Evolutionary conservation across 2,113 vertebrate genomes (phyloP).

Genomic region (Nerophis ophidion): DNA sequence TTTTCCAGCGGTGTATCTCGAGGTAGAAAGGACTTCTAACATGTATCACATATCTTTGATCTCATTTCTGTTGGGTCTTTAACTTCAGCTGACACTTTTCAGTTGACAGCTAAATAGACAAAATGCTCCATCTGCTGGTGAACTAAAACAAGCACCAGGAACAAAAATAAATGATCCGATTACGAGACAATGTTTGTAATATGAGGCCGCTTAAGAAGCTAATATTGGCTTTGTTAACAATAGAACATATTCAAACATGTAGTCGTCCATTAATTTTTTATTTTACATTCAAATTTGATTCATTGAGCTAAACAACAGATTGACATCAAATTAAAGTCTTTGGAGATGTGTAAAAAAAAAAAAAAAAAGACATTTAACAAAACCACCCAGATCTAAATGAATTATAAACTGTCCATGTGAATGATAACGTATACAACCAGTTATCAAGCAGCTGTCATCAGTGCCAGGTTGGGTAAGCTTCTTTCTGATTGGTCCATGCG

Average conservation of each 20-base stretch:
- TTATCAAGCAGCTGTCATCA: slow-evolving; percentile 57
- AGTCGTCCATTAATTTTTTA: slow-evolving; percentile 52
- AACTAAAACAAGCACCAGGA: slow-evolving; percentile 20
- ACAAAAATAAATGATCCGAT: background rate
- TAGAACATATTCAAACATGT: slow-evolving; percentile 26
- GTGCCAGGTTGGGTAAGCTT: slow-evolving; percentile 43
- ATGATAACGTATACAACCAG: slow-evolving; percentile 35
- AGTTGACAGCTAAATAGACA: background rate
- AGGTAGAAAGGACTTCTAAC: slow-evolving; percentile 15
- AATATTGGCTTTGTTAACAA: slow-evolving; percentile 7
- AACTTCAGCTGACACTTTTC: background rate
- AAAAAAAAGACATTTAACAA: slow-evolving; percentile 32
- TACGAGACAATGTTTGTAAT: slow-evolving; percentile 8
- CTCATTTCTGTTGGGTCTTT: slow-evolving; percentile 15
- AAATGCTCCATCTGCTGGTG: slow-evolving; percentile 55
- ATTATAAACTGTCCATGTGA: slow-evolving; percentile 40
- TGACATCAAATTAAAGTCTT: slow-evolving; percentile 55
- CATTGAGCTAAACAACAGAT: slow-evolving; percentile 41
- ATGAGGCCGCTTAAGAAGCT: too few species aligned
- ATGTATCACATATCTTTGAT: slow-evolving; percentile 48
- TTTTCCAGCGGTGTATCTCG: slow-evolving; percentile 21
- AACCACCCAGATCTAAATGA: slow-evolving; percentile 38
- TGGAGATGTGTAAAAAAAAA: slow-evolving; percentile 50
- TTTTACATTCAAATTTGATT: slow-evolving; percentile 53
- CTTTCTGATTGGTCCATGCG: slow-evolving; percentile 69